A percentile compares a stretch with the other conserved stretches of the same genome.
Evolutionary conservation across 1,140 invertebrate genomes (phyloP).

Genomic region (Stegodyphus dumicola): DNA sequence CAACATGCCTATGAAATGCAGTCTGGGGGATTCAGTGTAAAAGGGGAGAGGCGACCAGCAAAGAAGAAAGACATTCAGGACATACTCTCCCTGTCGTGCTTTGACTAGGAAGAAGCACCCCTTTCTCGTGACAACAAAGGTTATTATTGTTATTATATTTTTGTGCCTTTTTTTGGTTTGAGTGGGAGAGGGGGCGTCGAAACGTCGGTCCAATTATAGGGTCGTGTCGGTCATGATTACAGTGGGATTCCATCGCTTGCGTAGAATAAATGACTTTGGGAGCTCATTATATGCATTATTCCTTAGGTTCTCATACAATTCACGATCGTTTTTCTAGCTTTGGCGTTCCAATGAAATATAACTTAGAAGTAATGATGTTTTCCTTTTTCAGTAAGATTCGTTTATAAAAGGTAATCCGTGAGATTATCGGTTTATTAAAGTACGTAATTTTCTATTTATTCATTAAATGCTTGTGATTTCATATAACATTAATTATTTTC

Average conservation of each 20-base stretch:
- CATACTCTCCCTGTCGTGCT: not conserved
- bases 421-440: not conserved
- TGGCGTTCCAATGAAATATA: not conserved
- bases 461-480: not conserved
- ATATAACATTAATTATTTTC: not conserved
- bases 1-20: not conserved
- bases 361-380: not conserved
- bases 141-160: conserved; percentile 23
- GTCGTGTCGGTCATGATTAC: conserved; percentile 20
- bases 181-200: not conserved
- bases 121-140: conserved; percentile 17
- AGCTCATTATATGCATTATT: conserved; percentile 21
- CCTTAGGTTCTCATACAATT: not conserved
- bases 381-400: not conserved
- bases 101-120: conserved; percentile 20
- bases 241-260: conserved; percentile 20
- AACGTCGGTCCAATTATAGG: conserved; percentile 27
- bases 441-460: not conserved
- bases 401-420: not conserved
- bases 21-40: not conserved
- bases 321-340: not conserved
- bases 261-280: conserved; percentile 18
- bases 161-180: too few species aligned
- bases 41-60: conserved; percentile 20
- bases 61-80: not conserved